Evolutionary conservation across 2,797 vertebrate species (phyloP), one percentile per base, ranked within the genome.

Genomic region (Oreortyx pictus): DNA sequence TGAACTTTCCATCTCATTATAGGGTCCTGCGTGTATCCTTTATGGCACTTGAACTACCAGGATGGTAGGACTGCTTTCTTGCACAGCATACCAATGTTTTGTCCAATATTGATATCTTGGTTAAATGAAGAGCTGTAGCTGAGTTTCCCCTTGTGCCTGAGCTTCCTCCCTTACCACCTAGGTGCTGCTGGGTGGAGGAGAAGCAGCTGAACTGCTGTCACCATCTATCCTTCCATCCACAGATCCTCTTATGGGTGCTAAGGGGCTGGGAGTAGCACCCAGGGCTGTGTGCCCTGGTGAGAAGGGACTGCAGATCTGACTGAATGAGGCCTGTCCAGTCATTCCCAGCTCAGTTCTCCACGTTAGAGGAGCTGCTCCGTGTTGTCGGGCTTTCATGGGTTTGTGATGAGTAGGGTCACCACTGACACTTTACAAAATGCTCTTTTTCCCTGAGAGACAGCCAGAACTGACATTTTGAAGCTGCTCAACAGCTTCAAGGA

Each of bases 161-260:
- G 49, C 25, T 56, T 75, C 2, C 31, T 24, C 25, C 1, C 46
- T 59, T 67, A 23, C 3, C 27, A 25, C 15, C 16, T 39, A 20
- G 31, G 11, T 1, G 0, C 14, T 29, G n/a, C 33, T 2, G 2
- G 35, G 5, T 56, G 13, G 17, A 62, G n/a, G 43, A 86, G 37
- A 52, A 5, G 12, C 1, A 3, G 15, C 68, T 90, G 17, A 7
- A 29, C 24, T 23, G 22, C 70, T 71, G 73, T 49, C 20, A 57
- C 46, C 47, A 11, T 31, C 76, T 35, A 8, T 24, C 43, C 35
- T 11, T 35, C 52, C 49, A 7, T 1, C 0, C 37, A 1, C 0
- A 74, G 44, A 46, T 10, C 25, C 6, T 12, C 6, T 22, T 9
- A 3, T 0, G 1, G 18, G 18, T 1, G 2, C 14, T 3, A 2